Percentiles rank a stretch among this genome's conserved stretches.
Evolutionary conservation across 2,888 invertebrate species (phyloP).

Genomic region (Tromatobia lineatoria): DNA sequence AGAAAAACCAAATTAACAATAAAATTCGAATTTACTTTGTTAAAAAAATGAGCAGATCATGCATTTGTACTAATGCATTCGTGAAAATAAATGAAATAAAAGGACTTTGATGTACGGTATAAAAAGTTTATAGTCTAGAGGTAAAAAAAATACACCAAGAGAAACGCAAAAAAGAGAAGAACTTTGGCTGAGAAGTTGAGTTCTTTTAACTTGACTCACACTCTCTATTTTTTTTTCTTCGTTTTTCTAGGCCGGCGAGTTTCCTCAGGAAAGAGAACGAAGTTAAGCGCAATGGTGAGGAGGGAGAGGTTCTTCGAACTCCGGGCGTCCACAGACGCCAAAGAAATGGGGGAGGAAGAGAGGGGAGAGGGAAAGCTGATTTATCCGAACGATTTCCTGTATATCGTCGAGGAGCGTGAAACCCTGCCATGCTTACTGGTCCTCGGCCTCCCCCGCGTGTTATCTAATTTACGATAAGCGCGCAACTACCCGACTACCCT

Average conservation of each 20-base stretch:
- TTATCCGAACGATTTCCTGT: slow-evolving; percentile 25
- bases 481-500: neutral
- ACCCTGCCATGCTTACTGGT: neutral
- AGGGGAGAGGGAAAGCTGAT: slow-evolving; percentile 9
- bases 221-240: neutral
- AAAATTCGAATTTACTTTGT: neutral
- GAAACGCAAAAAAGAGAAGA: neutral
- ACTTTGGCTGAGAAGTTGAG: slow-evolving; percentile 3
- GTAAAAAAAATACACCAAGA: neutral
- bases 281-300: neutral
- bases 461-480: slow-evolving; percentile 32
- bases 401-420: slow-evolving; percentile 20
- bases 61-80: no score
- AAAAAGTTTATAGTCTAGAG: slow-evolving; percentile 34
- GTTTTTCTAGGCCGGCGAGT: neutral
- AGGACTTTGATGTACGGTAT: slow-evolving; percentile 4
- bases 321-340: neutral
- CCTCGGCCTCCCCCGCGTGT: neutral
- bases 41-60: neutral
- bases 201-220: neutral
- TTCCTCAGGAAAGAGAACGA: neutral
- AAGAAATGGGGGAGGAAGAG: neutral
- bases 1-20: neutral
- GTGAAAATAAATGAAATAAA: neutral
- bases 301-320: neutral